Evolutionary conservation across 2,113 vertebrate species (phyloP), one percentile per base, ranked within the genome.

Genomic region (Centropus unirufus): DNA sequence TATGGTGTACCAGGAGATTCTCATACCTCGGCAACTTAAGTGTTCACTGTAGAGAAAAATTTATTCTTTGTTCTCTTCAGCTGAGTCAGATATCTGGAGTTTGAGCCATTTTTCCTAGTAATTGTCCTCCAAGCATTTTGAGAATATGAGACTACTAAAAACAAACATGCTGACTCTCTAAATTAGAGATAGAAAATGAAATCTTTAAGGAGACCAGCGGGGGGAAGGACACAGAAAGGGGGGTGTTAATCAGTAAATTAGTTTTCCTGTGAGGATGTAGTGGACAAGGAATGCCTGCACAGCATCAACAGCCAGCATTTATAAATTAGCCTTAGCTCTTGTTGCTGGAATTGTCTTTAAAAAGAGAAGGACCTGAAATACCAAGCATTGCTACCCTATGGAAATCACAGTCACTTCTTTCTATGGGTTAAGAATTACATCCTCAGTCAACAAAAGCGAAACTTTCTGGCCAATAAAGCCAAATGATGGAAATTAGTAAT

Each of bases 1-100:
- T 5, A 0, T 14, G 36, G 12, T 34, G 21, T 27, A 66, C 52
- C 8, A 54, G 93, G 47, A 89, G 44, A 27, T 57, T 79, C 16
- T 74, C 9, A 19, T 62, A 66, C 75, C 75, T 81, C 86, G 17
- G 52, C 42, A 83, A 57, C 51, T 68, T 84, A 4, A 72, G 32
- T 64, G 30, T 29, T 23, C 30, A 19, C 39, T 61, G 64, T 21
- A 44, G 30, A 80, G 55, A 63, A 81, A 84, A 91, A 79, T 75
- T 73, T 92, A 32, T 47, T 9, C 39, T 94, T 84, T 83, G 12
- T 44, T 87, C 66, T 89, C 73, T 84, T 93, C 83, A 83, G 14
- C n/a, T 74, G 81, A 92, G n/a, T 61, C 54, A 59, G 36, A 46
- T 68, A 20, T 58, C 36, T 52, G 69, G 14, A 92, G 46, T 54